Conservation (phyloP, 2,113 vertebrate species). For the Apteryx owenii region DNA sequence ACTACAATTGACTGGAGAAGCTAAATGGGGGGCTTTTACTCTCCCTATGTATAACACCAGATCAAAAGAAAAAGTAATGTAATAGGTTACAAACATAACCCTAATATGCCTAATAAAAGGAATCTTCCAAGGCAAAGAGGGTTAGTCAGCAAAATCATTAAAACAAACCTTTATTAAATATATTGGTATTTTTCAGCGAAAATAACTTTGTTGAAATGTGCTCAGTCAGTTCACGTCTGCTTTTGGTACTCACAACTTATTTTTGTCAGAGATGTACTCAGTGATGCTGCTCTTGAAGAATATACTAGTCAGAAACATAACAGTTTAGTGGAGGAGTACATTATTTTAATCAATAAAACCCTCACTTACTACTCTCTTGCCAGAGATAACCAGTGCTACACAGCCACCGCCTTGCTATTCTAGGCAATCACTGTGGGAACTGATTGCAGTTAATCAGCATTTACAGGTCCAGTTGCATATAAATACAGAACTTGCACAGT, state of each 20-base stretch:
- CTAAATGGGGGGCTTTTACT: background rate
- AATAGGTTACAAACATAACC: background rate
- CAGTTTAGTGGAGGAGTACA: fast-evolving
- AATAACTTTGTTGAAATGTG: background rate
- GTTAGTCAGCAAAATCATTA: background rate
- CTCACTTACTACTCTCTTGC: background rate
- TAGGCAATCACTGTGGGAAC: background rate
- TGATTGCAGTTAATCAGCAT: background rate
- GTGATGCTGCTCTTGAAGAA: background rate
- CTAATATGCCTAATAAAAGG: background rate
- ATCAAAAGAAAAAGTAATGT: background rate
- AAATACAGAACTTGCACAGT: background rate
- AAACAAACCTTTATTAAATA: background rate
- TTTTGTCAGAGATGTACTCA: background rate
- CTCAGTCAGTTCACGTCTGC: background rate
- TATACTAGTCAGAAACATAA: background rate
- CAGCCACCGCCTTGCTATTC: background rate
- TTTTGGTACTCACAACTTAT: background rate
- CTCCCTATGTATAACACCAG: background rate
- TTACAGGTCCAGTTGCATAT: background rate
- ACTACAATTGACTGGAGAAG: background rate
- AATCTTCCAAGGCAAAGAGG: background rate
- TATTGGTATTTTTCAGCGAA: background rate
- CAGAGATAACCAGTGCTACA: background rate
- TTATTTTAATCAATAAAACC: background rate